Evolutionary conservation across 2,113 vertebrate genomes (phyloP).

Genomic region (Stigmatopora nigra): DNA sequence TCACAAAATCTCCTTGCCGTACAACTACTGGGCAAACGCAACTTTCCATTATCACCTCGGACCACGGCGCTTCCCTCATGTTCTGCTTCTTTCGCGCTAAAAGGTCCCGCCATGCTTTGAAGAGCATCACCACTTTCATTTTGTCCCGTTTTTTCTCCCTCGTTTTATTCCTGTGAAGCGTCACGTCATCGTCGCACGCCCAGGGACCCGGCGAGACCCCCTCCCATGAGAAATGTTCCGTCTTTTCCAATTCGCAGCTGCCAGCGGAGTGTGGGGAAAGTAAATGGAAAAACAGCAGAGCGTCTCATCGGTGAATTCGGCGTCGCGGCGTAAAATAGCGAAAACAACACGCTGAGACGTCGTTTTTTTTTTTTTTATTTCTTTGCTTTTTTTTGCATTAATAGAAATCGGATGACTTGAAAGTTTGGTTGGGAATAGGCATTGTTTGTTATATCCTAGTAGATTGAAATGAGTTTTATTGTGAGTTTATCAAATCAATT

Average conservation of each 20-base stretch:
- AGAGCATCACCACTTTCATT: not conserved
- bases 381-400: too few relatives aligned
- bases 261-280: not conserved
- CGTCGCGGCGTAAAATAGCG: not conserved
- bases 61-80: not conserved
- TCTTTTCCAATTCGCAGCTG: constrained; percentile 6
- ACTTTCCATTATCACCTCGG: not conserved
- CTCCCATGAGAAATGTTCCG: constrained; percentile 1
- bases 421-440: too few relatives aligned
- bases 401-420: too few relatives aligned
- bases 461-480: too few relatives aligned
- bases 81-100: not conserved
- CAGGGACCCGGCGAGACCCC: not conserved
- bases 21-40: not conserved
- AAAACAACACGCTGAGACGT: not conserved
- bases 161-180: not conserved
- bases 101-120: not conserved
- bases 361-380: not conserved
- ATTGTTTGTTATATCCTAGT: too few relatives aligned
- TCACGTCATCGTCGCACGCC: not conserved
- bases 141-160: not conserved
- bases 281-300: constrained; percentile 3
- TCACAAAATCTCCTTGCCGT: not conserved
- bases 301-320: not conserved
- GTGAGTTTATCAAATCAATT: not conserved